A percentile compares a stretch with the other conserved stretches of the same genome.
These are phyloP conservation scores for Xylophagus ater DNA, from an alignment of 2,888 invertebrate species.

Conservation along the genomic window DNA sequence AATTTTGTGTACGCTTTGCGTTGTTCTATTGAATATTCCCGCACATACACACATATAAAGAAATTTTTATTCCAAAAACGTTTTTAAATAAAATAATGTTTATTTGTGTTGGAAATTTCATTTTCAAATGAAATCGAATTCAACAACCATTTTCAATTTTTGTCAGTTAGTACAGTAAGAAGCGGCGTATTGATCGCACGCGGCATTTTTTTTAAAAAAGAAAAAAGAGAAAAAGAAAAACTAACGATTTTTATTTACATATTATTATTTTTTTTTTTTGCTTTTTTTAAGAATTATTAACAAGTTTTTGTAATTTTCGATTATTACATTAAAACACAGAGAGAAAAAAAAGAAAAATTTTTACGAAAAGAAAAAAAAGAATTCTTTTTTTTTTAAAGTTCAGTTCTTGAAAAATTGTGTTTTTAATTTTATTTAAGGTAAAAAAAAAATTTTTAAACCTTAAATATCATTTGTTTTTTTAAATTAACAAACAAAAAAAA, in stretches of 20 bases:
- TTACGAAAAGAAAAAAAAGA: background rate
- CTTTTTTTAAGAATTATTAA: too few species aligned
- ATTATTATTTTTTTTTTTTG: too few species aligned
- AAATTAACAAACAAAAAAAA: too few species aligned
- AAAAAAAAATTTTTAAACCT: background rate
- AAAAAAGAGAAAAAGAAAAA: background rate
- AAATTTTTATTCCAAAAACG: too few species aligned
- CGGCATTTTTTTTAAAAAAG: conserved; percentile 7
- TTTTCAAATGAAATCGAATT: conserved; percentile 7
- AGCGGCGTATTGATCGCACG: conserved; percentile 13
- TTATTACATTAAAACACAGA: background rate
- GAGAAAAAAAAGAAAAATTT: background rate
- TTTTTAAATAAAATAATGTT: too few species aligned
- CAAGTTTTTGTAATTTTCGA: too few species aligned
- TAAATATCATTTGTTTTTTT: too few species aligned
- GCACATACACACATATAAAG: too few species aligned
- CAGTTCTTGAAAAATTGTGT: background rate
- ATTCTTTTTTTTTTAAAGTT: background rate
- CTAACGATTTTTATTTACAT: conserved; percentile 1
- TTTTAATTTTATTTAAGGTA: background rate
- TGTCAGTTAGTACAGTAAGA: conserved; percentile 14
- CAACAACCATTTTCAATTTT: conserved; percentile 6
- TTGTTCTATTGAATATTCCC: too few species aligned
- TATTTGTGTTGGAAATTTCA: too few species aligned
- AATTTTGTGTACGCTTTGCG: too few species aligned